A percentile compares a stretch with the other conserved stretches of the same genome.
These are phyloP conservation scores for Phenganax subtilis DNA, from an alignment of 92 coral and sea anemone species.

Conservation along the genomic window DNA sequence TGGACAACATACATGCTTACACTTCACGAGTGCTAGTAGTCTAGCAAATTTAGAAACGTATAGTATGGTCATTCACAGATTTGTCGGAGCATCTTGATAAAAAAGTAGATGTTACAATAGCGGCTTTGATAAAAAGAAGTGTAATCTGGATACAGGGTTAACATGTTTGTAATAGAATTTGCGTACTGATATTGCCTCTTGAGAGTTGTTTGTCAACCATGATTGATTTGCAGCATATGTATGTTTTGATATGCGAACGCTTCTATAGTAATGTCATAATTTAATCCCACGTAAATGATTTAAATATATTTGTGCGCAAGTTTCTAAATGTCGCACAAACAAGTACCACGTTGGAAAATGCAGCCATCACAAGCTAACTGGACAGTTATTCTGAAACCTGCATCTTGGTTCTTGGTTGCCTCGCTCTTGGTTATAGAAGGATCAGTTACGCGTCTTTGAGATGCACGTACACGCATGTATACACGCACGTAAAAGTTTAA, in stretches of 20 bases:
- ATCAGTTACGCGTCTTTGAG: too few relatives aligned
- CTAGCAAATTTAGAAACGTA: background rate
- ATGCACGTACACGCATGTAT: too few relatives aligned
- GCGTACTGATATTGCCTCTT: constrained; percentile 33
- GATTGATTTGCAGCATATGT: constrained; percentile 17
- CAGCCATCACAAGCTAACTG: background rate
- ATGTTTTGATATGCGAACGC: background rate
- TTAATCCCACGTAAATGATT: constrained; percentile 3
- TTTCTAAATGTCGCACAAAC: constrained; percentile 1
- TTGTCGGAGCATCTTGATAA: background rate
- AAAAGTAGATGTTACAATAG: background rate
- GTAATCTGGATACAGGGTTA: constrained; percentile 2
- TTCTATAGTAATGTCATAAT: background rate
- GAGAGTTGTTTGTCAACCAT: constrained; percentile 15
- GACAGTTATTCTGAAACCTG: too few relatives aligned
- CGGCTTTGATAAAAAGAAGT: constrained; percentile 4
- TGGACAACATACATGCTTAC: background rate
- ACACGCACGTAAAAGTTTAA: too few relatives aligned
- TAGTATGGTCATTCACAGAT: background rate
- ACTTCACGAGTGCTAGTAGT: background rate
- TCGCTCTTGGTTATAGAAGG: too few relatives aligned
- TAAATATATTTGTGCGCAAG: background rate
- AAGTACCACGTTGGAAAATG: background rate
- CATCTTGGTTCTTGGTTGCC: too few relatives aligned
- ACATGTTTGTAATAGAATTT: constrained; percentile 29